Base-by-base conservation (phyloP, 2,797 vertebrate genomes). In the Microhierax caerulescens region DNA sequence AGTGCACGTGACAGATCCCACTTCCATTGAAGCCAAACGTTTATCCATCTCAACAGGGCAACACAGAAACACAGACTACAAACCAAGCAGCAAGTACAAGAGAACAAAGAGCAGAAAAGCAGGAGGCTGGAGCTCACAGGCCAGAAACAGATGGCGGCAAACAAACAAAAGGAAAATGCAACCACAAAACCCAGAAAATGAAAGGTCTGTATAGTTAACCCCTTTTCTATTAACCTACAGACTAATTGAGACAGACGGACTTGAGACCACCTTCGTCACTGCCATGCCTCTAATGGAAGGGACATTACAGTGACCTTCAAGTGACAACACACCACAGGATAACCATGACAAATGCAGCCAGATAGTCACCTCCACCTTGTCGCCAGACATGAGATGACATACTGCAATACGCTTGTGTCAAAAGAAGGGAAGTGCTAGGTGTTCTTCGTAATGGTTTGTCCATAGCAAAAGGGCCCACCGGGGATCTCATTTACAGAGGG, bases 281-380 rank as follows among this genome's bases (percentile, higher is more conserved):
- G 91, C 86, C 85, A 27, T 5, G 27, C 47, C 53, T 82, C 79
- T 94, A 96, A 96, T 67, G 76, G 88, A 95, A 94, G 0, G 4
- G 95, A 86, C 76, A n/a, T 76, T 48, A 63, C 54, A 94, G 69
- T 53, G 93, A 94, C 97, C 97, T 96, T 94, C 82, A 95, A 65
- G 90, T 88, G 96, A 93, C 93, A 96, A 85, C 80, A 69, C 1
- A 2, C 69, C 93, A 68, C 60, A 61, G 89, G 91, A 65, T 90
- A 96, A 94, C 87, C 2, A 7, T 95, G 94, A 96, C 85, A 93
- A 96, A 96, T 75, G 65, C 91, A 90, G 76, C 60, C 85, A 65
- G 88, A 93, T 63, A 93, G 82, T 43, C 96, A 93, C 69, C 95
- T 78, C 73, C 88, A 90, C 79, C 79, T 65, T 47, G 82, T 61